Base-by-base conservation (phyloP, 2,888 invertebrate genomes). In the Parapristionchus giblindavisi region DNA sequence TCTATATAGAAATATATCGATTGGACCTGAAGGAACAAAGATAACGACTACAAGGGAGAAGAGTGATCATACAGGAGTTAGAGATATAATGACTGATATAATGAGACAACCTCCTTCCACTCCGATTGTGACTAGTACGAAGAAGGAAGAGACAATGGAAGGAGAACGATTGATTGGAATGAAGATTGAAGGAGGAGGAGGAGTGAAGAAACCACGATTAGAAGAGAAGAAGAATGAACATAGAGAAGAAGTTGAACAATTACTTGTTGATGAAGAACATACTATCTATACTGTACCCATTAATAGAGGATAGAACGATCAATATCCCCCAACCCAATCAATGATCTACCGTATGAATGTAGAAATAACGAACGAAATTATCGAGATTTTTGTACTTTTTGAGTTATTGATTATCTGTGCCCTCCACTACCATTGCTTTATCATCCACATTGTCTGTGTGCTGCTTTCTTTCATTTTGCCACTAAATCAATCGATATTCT, bases 201-300 rank as follows among this genome's bases (percentile, higher is more conserved):
- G 24, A 34, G 52, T n/a, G 6, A 72, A 72, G 72, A 72, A 72
- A n/a, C 72, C 72, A 21, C 24, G 72, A 48, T 60, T 72, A 24
- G 72, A 72, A 43, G 58, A 72, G n/a, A 27, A 36, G 65, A 68
- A 75, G 70, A 38, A 27, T 48, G 66, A 68, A 38, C 80, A 78
- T 60, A 81, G 78, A 61, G 83, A 83, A 77, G 80, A 79, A 68
- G 82, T 81, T 70, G 83, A 83, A 77, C 81, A 83, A 76, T 79
- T 83, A 72, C 77, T 83, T 71, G 80, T 83, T 58, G 83, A 83
- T 78, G 83, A 83, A 58, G 80, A 80, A 29, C 83, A 83, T 75
- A 81, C 83, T 36, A 79, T 83, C 43, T 72, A 60, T 24, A 72
- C 72, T 14, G 72, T 72, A 48, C 72, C 72, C 60, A 72, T 72